A percentile compares a stretch with the other conserved stretches of the same genome.
Conservation (phyloP, 64 coral and sea anemone species). For the Montipora capricornis region DNA sequence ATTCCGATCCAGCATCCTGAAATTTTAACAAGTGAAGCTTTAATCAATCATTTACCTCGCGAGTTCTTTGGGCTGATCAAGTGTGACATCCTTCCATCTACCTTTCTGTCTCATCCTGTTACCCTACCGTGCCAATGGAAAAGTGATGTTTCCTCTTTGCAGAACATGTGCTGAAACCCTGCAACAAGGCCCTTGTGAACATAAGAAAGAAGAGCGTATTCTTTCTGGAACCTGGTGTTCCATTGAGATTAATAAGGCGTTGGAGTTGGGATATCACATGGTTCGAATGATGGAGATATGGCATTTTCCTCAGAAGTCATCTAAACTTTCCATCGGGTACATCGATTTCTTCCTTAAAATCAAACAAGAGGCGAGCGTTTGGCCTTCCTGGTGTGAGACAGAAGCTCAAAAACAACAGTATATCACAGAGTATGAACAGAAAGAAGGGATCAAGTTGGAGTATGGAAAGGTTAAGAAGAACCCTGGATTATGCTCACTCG, state of each 20-base stretch:
- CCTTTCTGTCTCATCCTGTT: slow-evolving; percentile 46
- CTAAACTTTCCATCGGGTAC: slow-evolving; percentile 22
- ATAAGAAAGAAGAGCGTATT: slow-evolving; percentile 6
- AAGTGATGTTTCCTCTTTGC: slow-evolving; percentile 45
- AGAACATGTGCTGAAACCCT: background rate
- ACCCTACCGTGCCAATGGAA: background rate
- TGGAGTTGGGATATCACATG: slow-evolving; percentile 38
- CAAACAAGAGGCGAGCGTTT: slow-evolving; percentile 56
- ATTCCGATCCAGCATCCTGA: slow-evolving; percentile 4
- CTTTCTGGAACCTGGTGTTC: slow-evolving; percentile 3
- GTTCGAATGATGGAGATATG: slow-evolving; percentile 33
- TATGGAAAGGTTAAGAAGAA: slow-evolving; percentile 5
- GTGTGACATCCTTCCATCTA: slow-evolving; percentile 18
- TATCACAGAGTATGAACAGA: background rate
- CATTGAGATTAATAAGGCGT: background rate
- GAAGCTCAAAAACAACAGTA: slow-evolving; percentile 19
- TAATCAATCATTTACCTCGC: background rate
- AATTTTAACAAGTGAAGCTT: background rate
- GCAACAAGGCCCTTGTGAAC: slow-evolving; percentile 1
- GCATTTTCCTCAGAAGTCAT: slow-evolving; percentile 36
- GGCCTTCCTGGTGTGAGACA: background rate
- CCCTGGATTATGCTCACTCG: background rate
- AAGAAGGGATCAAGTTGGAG: slow-evolving; percentile 23
- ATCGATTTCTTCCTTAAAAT: slow-evolving; percentile 16
- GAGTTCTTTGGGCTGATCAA: slow-evolving; percentile 30